Percentiles rank a stretch among this genome's conserved stretches.
Evolutionary conservation across 2,888 invertebrate species (phyloP).

Genomic region (Dynastes tityus): DNA sequence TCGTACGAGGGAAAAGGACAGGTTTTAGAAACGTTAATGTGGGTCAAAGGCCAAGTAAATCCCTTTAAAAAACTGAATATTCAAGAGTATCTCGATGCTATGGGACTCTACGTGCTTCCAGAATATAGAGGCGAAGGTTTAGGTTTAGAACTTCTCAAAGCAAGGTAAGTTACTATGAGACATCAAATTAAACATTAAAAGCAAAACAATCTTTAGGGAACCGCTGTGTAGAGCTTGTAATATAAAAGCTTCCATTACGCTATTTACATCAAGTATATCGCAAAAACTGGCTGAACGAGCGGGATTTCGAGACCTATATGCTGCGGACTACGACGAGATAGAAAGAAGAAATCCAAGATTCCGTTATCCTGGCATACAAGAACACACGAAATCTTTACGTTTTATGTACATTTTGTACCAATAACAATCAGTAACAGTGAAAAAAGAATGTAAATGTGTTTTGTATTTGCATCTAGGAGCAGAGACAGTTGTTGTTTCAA

Average conservation of each 20-base stretch:
- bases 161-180: conserved; percentile 55
- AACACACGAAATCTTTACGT: conserved; percentile 54
- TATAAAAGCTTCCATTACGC: conserved; percentile 71
- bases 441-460: too few species aligned
- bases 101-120: conserved; percentile 64
- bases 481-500: too few species aligned
- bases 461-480: too few species aligned
- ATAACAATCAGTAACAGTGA: neutral
- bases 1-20: conserved; percentile 1
- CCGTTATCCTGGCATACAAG: conserved; percentile 55
- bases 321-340: conserved; percentile 71
- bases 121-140: conserved; percentile 64
- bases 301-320: conserved; percentile 70
- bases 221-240: conserved; percentile 72
- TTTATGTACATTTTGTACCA: conserved; percentile 50
- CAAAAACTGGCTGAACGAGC: conserved; percentile 73
- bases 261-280: conserved; percentile 73
- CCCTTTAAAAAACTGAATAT: conserved; percentile 57
- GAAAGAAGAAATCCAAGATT: conserved; percentile 61
- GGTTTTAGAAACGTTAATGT: conserved; percentile 19
- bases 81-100: conserved; percentile 62
- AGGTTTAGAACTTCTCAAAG: conserved; percentile 58
- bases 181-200: neutral
- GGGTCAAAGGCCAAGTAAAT: conserved; percentile 55
- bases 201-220: conserved; percentile 65